Base-by-base conservation (phyloP, 30 jellyfish, hydroid and myxozoan species). In the Aurelia sp. region DNA sequence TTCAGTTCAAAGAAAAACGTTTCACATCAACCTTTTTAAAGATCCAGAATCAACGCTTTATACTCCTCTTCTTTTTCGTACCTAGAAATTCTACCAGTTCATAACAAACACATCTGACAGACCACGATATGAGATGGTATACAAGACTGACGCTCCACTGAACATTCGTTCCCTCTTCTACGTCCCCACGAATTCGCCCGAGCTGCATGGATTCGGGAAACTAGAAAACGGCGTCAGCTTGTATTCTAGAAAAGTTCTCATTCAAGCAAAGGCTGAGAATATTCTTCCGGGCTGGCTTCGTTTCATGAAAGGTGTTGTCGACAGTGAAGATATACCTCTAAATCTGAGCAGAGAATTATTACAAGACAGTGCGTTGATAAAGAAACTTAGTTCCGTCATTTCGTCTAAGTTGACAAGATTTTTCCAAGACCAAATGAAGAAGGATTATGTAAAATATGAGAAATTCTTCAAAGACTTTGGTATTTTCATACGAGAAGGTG, bases 241-340 rank as follows among this genome's bases (percentile, higher is more conserved):
- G 81, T 94, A 94, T 57, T 78, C 96, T 9, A 62, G 96, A 67
- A 94, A 89, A 73, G 94, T 94, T 73, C 97, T 94, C 21, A 94
- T 94, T 50, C 99, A 94, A 85, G 90, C 99, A 6, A 94, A 94
- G 60, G 97, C 99, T 4, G 86, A 82, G 37, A 94, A 89, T 66
- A 80, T 94, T 59, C 87, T 94, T 7, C 99, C 99, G 4, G 91
- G 79, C 9, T 94, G 99, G 99, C 74, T 94, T 18, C 94, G 99
- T 13, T 94, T 94, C 66, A 67, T 94, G 79, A 92, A 96, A 62
- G 99, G 99, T 4, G 96, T 94, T 6, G 99, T 94, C 21, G 99
- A 94, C 82, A 94, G 99, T 60, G 99, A 94, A 78, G 99, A 94
- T 48, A 88, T 94, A 4, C 99, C 99, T 13, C 83, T 94, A 90